Percentiles rank a stretch among this genome's conserved stretches.
Evolutionary conservation across 2,113 vertebrate genomes (phyloP).

Genomic region (Martes martes): DNA sequence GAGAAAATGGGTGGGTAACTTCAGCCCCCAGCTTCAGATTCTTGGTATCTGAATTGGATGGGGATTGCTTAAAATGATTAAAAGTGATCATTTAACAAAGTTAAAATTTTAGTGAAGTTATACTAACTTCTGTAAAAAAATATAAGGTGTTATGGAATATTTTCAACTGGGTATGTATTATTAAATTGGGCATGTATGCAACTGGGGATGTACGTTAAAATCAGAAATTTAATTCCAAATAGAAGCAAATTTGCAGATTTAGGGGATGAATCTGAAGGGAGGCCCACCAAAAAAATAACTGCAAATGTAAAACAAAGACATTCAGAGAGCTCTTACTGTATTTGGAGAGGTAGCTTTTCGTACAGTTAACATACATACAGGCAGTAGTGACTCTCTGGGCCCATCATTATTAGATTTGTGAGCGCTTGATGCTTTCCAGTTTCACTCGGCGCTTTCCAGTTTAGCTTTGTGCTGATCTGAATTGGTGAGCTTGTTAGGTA

Average conservation of each 20-base stretch:
- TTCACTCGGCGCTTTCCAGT: not conserved
- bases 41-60: not conserved
- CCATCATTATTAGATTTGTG: not conserved
- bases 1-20: slow-evolving; percentile 14
- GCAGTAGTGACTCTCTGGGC: not conserved
- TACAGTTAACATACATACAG: not conserved
- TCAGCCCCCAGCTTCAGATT: not conserved
- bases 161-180: not conserved
- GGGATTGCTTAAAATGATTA: not conserved
- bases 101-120: slow-evolving; percentile 10
- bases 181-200: not conserved
- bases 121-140: not conserved
- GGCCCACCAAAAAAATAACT: not conserved
- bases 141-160: not conserved
- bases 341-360: slow-evolving; percentile 1
- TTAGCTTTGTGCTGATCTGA: slow-evolving; percentile 24
- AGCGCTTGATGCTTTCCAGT: not conserved
- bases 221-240: slow-evolving; percentile 31
- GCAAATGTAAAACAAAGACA: not conserved
- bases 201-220: not conserved
- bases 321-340: not conserved
- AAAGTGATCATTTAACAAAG: not conserved
- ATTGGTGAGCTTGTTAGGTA: slow-evolving; percentile 45
- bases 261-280: not conserved
- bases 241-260: slow-evolving; percentile 18